Base-by-base conservation (phyloP, 2,113 vertebrate genomes). In the Syngnathus typhle region DNA sequence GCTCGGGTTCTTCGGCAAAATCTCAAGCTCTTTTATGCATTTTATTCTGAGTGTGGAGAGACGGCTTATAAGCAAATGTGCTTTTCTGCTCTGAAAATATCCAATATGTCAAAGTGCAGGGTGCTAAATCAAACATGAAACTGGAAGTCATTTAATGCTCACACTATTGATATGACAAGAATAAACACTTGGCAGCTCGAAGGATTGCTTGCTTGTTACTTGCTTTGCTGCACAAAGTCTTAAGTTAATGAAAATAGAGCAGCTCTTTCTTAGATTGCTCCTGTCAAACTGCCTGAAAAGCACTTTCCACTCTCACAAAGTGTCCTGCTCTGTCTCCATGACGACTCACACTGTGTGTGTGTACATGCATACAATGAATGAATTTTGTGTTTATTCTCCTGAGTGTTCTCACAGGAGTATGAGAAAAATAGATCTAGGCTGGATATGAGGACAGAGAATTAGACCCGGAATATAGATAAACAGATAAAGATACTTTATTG, bases 371-470 rank as follows among this genome's bases (percentile, higher is more conserved):
- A 60, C 19, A 37, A 39, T 51, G 21, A 47, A 4, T 59, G 73
- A n/a, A n/a, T n/a, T n/a, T 49, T 18, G 41, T 78, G 72, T 76
- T 80, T 79, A 21, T 39, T 60, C 38, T 39, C n/a, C 44, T 9
- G 51, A 56, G 21, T 41, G 47, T 19, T 62, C 75, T 63, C 65
- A 2, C 6, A n/a, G 72, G 52, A 69, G 23, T 58, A 5, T 0
- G 0, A 11, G 18, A 38, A 52, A 38, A 23, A 1, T 2, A 7
- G 27, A 46, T 4, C 27, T 19, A 37, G 36, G 32, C 56, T 37
- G 43, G 54, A 38, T 36, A 7, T 7, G 11, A 11, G 38, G 23
- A 58, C 16, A 66, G 15, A 52, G 65, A 66, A 52, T 18, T 2
- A 47, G 5, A 55, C 21, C 43, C 2, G 38, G 15, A 60, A 7